Evolutionary conservation across 2,113 vertebrate genomes (phyloP).

Genomic region (Microtus ochrogaster): DNA sequence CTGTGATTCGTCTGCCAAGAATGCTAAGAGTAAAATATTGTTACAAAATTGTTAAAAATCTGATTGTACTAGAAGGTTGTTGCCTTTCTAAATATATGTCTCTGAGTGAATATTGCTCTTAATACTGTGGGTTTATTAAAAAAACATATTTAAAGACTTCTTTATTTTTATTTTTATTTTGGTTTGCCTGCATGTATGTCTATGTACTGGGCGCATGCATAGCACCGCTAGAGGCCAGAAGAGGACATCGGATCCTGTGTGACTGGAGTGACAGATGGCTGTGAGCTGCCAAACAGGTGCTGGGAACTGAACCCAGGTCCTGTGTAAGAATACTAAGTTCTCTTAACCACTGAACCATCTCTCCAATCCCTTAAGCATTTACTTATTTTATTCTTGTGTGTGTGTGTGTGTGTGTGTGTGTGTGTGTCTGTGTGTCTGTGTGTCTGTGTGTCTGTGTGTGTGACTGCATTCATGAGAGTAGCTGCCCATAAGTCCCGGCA

Average conservation of each 20-base stretch:
- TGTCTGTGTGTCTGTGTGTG: too few species aligned
- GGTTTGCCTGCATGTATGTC: neutral
- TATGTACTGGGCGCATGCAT: neutral
- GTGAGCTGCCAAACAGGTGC: neutral
- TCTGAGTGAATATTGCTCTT: neutral
- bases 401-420: neutral
- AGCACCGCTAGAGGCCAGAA: neutral
- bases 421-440: too few species aligned
- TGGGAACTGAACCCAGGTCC: neutral
- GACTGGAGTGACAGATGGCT: neutral
- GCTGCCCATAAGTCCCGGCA: neutral
- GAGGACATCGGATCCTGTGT: neutral
- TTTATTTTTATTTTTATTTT: neutral
- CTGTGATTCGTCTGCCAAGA: constrained; percentile 4
- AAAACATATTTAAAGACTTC: neutral
- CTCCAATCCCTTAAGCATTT: neutral
- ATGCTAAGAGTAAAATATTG: constrained; percentile 9
- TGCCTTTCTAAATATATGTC: constrained; percentile 33
- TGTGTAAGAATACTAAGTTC: neutral
- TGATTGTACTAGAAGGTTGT: neutral
- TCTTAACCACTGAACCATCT: neutral
- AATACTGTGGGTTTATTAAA: neutral
- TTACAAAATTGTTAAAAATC: constrained; percentile 33
- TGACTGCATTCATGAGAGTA: neutral
- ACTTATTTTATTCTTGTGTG: too few species aligned